Evolutionary conservation across 2,888 invertebrate species (phyloP).

Genomic region (Mechanitis mazaeus): DNA sequence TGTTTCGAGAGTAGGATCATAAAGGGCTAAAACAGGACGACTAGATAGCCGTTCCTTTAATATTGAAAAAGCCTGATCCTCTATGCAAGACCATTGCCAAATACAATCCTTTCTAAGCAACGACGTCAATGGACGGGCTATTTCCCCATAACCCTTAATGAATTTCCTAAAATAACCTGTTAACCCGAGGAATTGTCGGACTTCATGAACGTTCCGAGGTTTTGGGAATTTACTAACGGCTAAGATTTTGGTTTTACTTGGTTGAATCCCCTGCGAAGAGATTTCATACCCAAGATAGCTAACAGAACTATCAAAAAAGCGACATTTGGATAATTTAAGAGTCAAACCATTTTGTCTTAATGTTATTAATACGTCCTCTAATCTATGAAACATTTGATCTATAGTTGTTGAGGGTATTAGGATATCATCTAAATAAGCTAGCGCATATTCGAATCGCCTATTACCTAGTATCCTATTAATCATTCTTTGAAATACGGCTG

Average conservation of each 20-base stretch:
- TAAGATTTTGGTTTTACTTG: conserved; percentile 18
- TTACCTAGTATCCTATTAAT: conserved; percentile 26
- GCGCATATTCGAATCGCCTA: conserved; percentile 16
- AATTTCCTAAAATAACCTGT: conserved; percentile 30
- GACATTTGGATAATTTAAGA: conserved; percentile 26
- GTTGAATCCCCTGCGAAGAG: conserved; percentile 22
- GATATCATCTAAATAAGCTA: conserved; percentile 31
- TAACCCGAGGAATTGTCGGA: conserved; percentile 30
- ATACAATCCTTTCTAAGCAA: too few relatives aligned
- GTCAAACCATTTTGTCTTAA: conserved; percentile 20
- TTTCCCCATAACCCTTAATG: conserved; percentile 18
- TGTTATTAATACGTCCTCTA: conserved; percentile 19
- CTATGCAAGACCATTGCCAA: too few relatives aligned
- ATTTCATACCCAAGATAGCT: conserved; percentile 32
- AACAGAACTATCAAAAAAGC: conserved; percentile 24
- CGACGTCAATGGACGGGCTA: too few relatives aligned
- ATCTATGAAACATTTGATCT: conserved; percentile 12
- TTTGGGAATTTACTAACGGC: conserved; percentile 25
- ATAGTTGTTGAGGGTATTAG: conserved; percentile 10
- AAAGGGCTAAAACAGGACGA: conserved; percentile 37
- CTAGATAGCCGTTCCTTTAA: conserved; percentile 11
- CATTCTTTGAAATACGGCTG: conserved; percentile 33
- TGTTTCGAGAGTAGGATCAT: conserved; percentile 32
- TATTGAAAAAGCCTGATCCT: conserved; percentile 5
- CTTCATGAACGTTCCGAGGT: conserved; percentile 28